These are phyloP conservation scores for Gnathonemus longibarbis DNA, from an alignment of 2,113 vertebrate genomes.

Conservation along the genomic window DNA sequence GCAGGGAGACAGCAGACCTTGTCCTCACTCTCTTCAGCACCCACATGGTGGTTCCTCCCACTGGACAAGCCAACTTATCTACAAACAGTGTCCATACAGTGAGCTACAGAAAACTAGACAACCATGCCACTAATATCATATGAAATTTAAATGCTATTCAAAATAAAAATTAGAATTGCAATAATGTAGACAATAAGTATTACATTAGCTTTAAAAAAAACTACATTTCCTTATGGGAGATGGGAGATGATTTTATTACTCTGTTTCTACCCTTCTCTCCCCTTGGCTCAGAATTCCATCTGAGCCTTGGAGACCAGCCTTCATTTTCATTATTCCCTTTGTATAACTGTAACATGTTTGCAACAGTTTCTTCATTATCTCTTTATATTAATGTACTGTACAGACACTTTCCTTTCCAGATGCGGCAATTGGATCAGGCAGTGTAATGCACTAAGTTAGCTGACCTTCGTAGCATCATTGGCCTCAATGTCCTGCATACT, in stretches of 20 bases:
- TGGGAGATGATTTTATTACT: not conserved
- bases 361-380: not conserved
- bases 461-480: not conserved
- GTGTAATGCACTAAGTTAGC: not conserved
- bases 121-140: not conserved
- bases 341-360: not conserved
- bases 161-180: not conserved
- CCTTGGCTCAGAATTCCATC: not conserved
- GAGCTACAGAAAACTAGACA: not conserved
- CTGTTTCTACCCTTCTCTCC: not conserved
- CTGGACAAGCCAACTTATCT: not conserved
- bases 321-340: conserved; percentile 6
- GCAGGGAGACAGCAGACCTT: not conserved
- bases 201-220: not conserved
- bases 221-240: not conserved
- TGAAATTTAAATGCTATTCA: not conserved
- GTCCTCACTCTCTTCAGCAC: not conserved
- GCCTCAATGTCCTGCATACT: not conserved
- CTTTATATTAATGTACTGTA: not conserved
- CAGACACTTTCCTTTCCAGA: not conserved
- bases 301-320: not conserved
- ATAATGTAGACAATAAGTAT: not conserved
- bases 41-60: not conserved
- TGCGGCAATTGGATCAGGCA: not conserved
- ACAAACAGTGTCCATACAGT: not conserved